Evolutionary conservation across 2,888 invertebrate genomes (phyloP).

Genomic region (Hyalella azteca): DNA sequence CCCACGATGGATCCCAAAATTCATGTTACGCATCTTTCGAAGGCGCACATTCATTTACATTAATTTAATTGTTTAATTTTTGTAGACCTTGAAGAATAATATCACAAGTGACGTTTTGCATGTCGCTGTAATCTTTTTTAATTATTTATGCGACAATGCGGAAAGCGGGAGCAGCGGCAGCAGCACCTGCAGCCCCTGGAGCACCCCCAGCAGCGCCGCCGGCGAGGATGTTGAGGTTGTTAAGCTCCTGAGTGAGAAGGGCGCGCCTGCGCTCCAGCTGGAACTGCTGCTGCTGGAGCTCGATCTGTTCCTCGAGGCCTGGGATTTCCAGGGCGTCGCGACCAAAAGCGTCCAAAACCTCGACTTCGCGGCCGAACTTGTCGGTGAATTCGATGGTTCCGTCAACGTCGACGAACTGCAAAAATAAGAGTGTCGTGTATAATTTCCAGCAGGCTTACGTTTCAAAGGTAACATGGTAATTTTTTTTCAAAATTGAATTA

Average conservation of each 20-base stretch:
- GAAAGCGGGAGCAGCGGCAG: not conserved
- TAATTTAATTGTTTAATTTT: no score
- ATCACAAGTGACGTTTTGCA: no score
- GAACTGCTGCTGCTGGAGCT: conserved; percentile 36
- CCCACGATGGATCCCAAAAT: conserved; percentile 23
- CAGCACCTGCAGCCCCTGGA: conserved; percentile 27
- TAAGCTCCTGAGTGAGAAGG: conserved; percentile 36
- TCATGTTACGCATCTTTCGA: not conserved
- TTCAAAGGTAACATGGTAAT: no score
- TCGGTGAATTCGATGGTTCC: conserved; percentile 45
- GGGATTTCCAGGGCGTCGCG: conserved; percentile 38
- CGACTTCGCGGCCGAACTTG: conserved; percentile 45
- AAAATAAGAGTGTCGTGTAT: no score
- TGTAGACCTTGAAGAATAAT: no score
- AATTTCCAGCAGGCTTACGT: no score
- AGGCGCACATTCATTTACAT: not conserved
- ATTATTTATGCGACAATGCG: not conserved
- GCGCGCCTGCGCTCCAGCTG: conserved; percentile 33
- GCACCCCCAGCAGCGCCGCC: conserved; percentile 10
- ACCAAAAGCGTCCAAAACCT: conserved; percentile 43
- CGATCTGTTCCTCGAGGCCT: conserved; percentile 38
- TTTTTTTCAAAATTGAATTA: no score
- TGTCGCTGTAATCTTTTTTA: no score
- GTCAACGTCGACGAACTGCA: conserved; percentile 45
- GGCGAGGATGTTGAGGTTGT: not conserved